Conservation (phyloP, 2,888 invertebrate genomes). For the Xanthorhoe spadicearia region DNA sequence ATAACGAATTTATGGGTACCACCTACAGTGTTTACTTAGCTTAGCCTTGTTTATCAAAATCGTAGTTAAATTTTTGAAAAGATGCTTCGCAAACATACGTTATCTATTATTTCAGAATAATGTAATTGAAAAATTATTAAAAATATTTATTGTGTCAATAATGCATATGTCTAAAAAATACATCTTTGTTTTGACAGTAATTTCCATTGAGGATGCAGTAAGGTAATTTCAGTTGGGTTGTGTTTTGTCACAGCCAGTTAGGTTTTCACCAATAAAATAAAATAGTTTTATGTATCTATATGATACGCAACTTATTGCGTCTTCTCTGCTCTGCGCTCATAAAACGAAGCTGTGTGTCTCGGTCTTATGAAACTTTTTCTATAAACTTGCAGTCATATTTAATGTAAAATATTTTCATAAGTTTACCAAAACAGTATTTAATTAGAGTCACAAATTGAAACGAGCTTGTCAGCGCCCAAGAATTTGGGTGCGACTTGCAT, state of each 20-base stretch:
- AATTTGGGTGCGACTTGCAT: conserved; percentile 65
- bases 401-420: neutral
- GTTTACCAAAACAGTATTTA: neutral
- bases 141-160: no score
- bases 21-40: no score
- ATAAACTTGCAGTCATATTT: neutral
- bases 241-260: neutral
- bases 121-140: no score
- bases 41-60: no score
- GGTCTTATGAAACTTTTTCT: neutral
- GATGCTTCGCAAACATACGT: no score
- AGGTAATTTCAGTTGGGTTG: neutral
- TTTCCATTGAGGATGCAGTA: no score
- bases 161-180: no score
- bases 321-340: neutral
- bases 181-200: no score
- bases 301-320: neutral
- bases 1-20: neutral
- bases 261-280: neutral
- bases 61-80: no score
- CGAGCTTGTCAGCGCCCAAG: conserved; percentile 55
- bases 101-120: no score
- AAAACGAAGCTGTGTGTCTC: neutral
- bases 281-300: neutral
- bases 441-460: conserved; percentile 7